phyloP scores from a whole-genome alignment of 2,113 vertebrate genomes.

The Tetraodon nigroviridis region DNA sequence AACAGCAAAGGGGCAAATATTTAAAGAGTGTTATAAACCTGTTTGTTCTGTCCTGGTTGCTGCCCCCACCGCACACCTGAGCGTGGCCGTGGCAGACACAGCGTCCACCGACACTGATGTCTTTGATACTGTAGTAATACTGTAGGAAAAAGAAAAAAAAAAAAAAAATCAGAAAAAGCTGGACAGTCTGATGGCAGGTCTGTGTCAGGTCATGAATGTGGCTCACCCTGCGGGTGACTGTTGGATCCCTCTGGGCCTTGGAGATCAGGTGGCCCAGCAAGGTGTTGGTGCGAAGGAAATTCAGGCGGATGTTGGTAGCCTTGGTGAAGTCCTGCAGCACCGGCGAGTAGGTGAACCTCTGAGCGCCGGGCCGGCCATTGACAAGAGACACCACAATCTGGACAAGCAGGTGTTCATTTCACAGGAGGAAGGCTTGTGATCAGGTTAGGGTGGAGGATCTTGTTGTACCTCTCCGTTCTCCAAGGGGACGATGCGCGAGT shows the following conservation, averaged over 20 bases:
- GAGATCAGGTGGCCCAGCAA: slow-evolving; percentile 90
- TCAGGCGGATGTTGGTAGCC: slow-evolving; percentile 87
- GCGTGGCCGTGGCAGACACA: slow-evolving; percentile 93
- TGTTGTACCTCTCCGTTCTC: slow-evolving; percentile 87
- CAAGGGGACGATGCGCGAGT: slow-evolving; percentile 84
- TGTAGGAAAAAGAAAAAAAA: slow-evolving; percentile 48
- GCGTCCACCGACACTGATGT: slow-evolving; percentile 87
- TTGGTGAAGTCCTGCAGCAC: slow-evolving; percentile 84
- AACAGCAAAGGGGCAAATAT: not conserved
- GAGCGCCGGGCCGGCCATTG: slow-evolving; percentile 84
- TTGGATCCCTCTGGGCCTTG: slow-evolving; percentile 85
- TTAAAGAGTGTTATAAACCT: slow-evolving; percentile 69
- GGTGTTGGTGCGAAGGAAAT: slow-evolving; percentile 85
- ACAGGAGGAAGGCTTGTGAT: not conserved
- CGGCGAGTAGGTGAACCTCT: slow-evolving; percentile 82
- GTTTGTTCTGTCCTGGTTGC: slow-evolving; percentile 62
- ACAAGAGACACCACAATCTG: slow-evolving; percentile 89
- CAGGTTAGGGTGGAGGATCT: not conserved
- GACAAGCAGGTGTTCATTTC: slow-evolving; percentile 5
- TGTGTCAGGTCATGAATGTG: slow-evolving; percentile 12
- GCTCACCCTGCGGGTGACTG: slow-evolving; percentile 86
- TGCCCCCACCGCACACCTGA: slow-evolving; percentile 70
- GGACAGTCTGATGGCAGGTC: not conserved
- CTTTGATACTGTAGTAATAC: slow-evolving; percentile 97
- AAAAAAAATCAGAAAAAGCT: not conserved